phyloP scores from a whole-genome alignment of 1,140 invertebrate genomes.

The Geopemphigus sp. region DNA sequence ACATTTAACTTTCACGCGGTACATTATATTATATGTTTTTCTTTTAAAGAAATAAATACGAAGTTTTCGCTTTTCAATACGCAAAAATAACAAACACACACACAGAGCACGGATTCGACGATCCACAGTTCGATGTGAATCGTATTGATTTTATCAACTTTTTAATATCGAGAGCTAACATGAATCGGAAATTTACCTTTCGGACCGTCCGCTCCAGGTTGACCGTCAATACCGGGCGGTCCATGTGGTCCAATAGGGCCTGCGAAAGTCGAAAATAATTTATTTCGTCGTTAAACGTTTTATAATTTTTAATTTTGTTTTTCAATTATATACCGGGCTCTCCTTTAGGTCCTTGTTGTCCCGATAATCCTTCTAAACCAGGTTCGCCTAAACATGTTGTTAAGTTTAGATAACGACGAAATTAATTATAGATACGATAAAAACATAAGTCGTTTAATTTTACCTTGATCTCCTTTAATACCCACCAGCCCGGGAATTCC shows the following conservation, averaged over 20 bases:
- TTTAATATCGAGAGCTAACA: no score
- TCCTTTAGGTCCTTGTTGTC: conserved; percentile 66
- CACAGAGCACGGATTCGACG: no score
- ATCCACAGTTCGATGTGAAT: no score
- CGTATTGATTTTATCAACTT: no score
- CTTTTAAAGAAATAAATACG: no score
- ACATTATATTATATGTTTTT: no score
- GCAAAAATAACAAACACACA: no score
- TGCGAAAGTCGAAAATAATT: neutral
- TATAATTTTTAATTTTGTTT: neutral
- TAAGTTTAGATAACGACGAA: neutral
- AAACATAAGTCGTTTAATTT: conserved; percentile 32
- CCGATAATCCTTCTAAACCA: conserved; percentile 65
- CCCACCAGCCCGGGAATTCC: conserved; percentile 63
- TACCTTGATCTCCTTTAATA: conserved; percentile 67
- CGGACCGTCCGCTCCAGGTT: conserved; percentile 61
- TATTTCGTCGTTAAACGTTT: neutral
- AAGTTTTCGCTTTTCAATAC: no score
- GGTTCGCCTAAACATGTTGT: conserved; percentile 51
- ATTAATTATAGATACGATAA: neutral
- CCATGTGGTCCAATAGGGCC: conserved; percentile 61
- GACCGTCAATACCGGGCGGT: conserved; percentile 56
- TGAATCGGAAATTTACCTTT: conserved; percentile 66
- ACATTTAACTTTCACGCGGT: neutral
- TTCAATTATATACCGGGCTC: conserved; percentile 58